Evolutionary conservation across 2,113 vertebrate genomes (phyloP).

Genomic region (Tricholaema leucomelas): DNA sequence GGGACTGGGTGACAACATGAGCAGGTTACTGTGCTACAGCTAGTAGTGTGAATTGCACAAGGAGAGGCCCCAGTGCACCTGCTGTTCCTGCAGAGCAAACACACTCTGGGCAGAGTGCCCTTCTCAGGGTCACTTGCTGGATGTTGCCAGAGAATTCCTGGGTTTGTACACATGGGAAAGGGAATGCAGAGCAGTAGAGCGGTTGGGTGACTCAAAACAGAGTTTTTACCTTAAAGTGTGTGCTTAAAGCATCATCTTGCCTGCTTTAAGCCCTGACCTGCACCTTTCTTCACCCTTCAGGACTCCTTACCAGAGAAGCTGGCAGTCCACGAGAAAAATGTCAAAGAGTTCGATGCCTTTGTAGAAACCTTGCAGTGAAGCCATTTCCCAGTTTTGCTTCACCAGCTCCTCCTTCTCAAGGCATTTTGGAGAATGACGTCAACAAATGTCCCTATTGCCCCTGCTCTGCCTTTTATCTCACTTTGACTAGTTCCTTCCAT

Average conservation of each 20-base stretch:
- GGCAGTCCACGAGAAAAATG: slow-evolving; percentile 95
- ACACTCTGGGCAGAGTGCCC: neutral
- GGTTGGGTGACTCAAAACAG: neutral
- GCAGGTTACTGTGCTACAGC: neutral
- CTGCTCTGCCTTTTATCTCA: slow-evolving; percentile 12
- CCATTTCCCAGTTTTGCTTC: neutral
- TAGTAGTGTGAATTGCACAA: neutral
- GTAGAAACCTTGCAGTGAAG: slow-evolving; percentile 95
- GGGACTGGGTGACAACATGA: neutral
- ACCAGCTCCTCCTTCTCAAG: slow-evolving; percentile 28
- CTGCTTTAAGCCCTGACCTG: neutral
- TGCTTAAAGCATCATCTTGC: neutral
- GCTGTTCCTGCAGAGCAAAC: neutral
- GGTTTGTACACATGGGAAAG: neutral
- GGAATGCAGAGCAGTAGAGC: neutral
- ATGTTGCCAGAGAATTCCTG: neutral
- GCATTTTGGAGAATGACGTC: slow-evolving; percentile 33
- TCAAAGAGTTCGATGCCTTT: slow-evolving; percentile 98
- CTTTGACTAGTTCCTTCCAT: neutral
- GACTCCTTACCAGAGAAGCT: slow-evolving; percentile 96
- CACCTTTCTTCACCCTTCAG: slow-evolving; percentile 68
- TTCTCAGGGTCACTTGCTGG: neutral
- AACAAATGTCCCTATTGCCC: neutral
- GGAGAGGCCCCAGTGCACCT: neutral
- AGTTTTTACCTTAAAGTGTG: neutral